Base-by-base conservation (phyloP, 2,797 vertebrate species). In the Rousettus madagascariensis region DNA sequence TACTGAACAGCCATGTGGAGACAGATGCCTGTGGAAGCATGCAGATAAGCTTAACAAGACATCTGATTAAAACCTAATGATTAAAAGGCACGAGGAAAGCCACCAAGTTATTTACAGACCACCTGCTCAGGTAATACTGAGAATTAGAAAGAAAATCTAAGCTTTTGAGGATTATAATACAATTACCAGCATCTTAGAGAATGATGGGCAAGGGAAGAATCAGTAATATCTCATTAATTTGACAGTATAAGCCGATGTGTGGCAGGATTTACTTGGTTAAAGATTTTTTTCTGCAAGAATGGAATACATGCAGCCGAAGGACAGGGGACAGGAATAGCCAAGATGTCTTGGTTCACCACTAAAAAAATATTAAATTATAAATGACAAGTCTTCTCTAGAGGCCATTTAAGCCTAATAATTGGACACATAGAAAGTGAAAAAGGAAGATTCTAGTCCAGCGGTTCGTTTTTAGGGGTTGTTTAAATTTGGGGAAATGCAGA, bases 1-100 rank as follows among this genome's bases (percentile, higher is more conserved):
- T 11, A 46, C 0, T 43, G 19, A 51, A 92, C 97, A 98, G 97
- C 98, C 98, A 71, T 0, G 97, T 92, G 98, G 97, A 97, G 97
- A 65, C 85, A 90, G 84, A 53, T 2, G n/a, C 96, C 97, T 75
- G 74, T 11, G 49, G 83, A 94, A 96, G 95, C 97, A 97, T 90
- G 93, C 92, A 85, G 78, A 83, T 46, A 90, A 11, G n/a, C 55
- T 90, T 49, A 95, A 71, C 12, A 90, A 86, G 80, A 82, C 13
- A 63, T 16, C 5, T 43, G 43, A 96, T 96, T 85, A 91, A 38
- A 79, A 91, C 30, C 19, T 26, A 85, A n/a, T 36, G 46, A 96
- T 95, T 95, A n/a, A 74, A 93, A 93, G 85, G 69, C 57, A 49
- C 1, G 22, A 82, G 90, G 90, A 96, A 43, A 95, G 71, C n/a